A percentile compares a stretch with the other conserved stretches of the same genome.
Evolutionary conservation across 2,888 invertebrate genomes (phyloP).

Genomic region (Hirtodrosophila duncani): DNA sequence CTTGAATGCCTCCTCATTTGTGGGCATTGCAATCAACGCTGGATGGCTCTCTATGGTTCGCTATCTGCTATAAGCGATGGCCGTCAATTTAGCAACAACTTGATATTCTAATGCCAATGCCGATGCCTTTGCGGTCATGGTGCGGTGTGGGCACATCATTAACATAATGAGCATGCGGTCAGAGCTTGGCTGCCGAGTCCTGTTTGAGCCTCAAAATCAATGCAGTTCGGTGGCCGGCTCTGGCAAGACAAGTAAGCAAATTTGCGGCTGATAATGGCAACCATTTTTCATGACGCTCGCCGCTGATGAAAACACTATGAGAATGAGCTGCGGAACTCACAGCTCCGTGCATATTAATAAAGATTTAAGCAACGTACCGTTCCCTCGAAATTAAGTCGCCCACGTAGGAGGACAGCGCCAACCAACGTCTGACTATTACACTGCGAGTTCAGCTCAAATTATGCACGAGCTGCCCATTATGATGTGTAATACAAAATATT

Average conservation of each 20-base stretch:
- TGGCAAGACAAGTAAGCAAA: constrained; percentile 40
- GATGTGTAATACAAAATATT: constrained; percentile 62
- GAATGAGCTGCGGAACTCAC: constrained; percentile 23
- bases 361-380: constrained; percentile 47
- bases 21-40: no score
- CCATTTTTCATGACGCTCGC: constrained; percentile 47
- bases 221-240: constrained; percentile 52
- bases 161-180: constrained; percentile 58
- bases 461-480: constrained; percentile 62
- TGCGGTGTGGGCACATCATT: constrained; percentile 52
- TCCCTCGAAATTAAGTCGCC: constrained; percentile 50
- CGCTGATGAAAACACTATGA: constrained; percentile 20
- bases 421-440: constrained; percentile 25
- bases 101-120: constrained; percentile 41
- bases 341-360: constrained; percentile 61
- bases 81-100: constrained; percentile 30
- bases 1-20: no score
- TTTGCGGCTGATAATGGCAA: constrained; percentile 51
- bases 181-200: constrained; percentile 24
- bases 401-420: neutral
- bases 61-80: constrained; percentile 8
- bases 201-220: constrained; percentile 64
- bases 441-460: constrained; percentile 45
- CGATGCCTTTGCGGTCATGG: no score
- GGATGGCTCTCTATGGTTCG: constrained; percentile 25